These are phyloP conservation scores for Meteorus sp. DNA, from an alignment of 1,140 invertebrate genomes.

Conservation along the genomic window DNA sequence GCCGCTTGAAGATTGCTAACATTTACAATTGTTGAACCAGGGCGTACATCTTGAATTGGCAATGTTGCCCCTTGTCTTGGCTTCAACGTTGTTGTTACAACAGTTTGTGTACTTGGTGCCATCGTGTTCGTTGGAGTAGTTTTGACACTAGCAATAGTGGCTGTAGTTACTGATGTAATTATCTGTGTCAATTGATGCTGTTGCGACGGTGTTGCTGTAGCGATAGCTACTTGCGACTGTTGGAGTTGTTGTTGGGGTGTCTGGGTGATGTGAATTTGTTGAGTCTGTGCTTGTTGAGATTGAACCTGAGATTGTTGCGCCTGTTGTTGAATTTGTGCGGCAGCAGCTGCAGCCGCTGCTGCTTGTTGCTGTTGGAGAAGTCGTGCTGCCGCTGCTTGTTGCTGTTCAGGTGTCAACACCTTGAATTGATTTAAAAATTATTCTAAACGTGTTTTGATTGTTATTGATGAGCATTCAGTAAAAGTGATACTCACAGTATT, in stretches of 20 bases:
- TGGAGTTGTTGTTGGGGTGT: conserved; percentile 27
- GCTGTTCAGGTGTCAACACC: conserved; percentile 51
- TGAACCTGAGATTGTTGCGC: conserved; percentile 32
- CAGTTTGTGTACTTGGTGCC: conserved; percentile 32
- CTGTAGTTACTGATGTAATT: conserved; percentile 37
- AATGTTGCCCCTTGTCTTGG: conserved; percentile 41
- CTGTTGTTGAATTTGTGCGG: conserved; percentile 21
- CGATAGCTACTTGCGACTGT: conserved; percentile 31
- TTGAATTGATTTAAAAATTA: conserved; percentile 20
- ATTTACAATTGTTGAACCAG: conserved; percentile 45
- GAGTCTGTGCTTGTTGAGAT: neutral
- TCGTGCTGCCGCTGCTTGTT: conserved; percentile 45
- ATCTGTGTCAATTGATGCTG: conserved; percentile 44
- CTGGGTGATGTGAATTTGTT: conserved; percentile 12
- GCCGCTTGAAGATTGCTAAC: conserved; percentile 47
- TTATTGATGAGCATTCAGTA: conserved; percentile 6
- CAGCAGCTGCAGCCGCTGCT: conserved; percentile 37
- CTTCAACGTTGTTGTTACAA: conserved; percentile 44
- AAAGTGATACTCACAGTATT: conserved; percentile 34
- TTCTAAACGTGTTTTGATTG: neutral
- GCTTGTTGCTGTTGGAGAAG: conserved; percentile 46
- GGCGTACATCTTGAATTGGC: conserved; percentile 45
- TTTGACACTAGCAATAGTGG: conserved; percentile 42
- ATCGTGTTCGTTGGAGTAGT: conserved; percentile 42
- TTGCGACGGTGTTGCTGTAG: conserved; percentile 34